phyloP scores from a whole-genome alignment of 2,113 vertebrate genomes.

The Brachyhypopomus occidentalis region DNA sequence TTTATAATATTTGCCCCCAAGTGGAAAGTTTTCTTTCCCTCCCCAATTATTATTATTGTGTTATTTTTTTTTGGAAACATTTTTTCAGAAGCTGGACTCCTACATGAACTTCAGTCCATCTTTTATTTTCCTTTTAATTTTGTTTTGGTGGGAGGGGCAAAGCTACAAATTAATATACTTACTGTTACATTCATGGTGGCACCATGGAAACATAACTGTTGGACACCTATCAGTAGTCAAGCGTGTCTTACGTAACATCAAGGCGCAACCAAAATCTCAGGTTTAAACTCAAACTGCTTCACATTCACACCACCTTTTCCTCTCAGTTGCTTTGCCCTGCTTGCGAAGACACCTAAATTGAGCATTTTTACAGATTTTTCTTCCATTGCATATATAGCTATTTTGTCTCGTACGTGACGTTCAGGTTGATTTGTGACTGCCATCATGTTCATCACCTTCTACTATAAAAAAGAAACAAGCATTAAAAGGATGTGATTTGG shows the following conservation, averaged over 20 bases:
- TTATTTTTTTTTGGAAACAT: not conserved
- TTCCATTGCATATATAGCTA: too few species aligned
- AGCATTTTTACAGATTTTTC: too few species aligned
- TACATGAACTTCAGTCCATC: slow-evolving; percentile 49
- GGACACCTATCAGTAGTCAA: slow-evolving; percentile 25
- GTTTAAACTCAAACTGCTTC: slow-evolving; percentile 75
- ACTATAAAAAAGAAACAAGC: not conserved
- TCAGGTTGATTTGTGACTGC: not conserved
- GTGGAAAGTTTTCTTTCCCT: slow-evolving; percentile 64
- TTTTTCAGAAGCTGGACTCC: slow-evolving; percentile 55
- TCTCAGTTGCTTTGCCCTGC: too few species aligned
- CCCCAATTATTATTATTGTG: not conserved
- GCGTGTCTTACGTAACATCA: slow-evolving; percentile 52
- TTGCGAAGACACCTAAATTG: too few species aligned
- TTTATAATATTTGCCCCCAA: slow-evolving; percentile 75
- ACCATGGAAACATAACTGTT: not conserved
- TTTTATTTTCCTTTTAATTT: slow-evolving; percentile 41
- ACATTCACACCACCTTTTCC: slow-evolving; percentile 10
- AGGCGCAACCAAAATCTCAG: slow-evolving; percentile 82
- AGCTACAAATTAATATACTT: slow-evolving; percentile 25
- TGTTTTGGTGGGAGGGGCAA: slow-evolving; percentile 1
- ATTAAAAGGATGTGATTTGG: slow-evolving; percentile 12
- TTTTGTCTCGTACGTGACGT: too few species aligned
- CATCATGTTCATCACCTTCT: slow-evolving; percentile 21
- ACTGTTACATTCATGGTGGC: slow-evolving; percentile 45